Conservation (phyloP, 2,888 invertebrate genomes). For the Polydrusus tereticollis region DNA sequence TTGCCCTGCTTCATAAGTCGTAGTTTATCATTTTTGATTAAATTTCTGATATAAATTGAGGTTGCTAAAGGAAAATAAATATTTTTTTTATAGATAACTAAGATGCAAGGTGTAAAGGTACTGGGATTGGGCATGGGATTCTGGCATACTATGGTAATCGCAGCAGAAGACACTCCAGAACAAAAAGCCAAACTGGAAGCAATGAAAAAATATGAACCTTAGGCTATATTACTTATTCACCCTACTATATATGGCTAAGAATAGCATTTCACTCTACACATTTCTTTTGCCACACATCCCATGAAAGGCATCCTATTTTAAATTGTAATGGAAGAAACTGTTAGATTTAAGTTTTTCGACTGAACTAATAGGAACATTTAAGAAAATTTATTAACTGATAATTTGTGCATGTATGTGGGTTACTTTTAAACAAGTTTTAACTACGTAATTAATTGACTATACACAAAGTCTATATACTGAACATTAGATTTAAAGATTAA, state of each 20-base stretch:
- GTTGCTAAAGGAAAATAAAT: not conserved
- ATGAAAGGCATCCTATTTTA: not conserved
- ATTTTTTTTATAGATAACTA: slow-evolving; percentile 65
- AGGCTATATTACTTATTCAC: slow-evolving; percentile 39
- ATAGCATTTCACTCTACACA: slow-evolving; percentile 28
- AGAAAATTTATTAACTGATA: not conserved
- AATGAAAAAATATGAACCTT: slow-evolving; percentile 38
- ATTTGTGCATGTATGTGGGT: slow-evolving; percentile 14
- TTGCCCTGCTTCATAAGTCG: no score
- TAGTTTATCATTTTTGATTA: no score
- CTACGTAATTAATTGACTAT: slow-evolving; percentile 13
- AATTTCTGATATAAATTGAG: no score
- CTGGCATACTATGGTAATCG: slow-evolving; percentile 85
- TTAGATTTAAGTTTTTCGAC: slow-evolving; percentile 13
- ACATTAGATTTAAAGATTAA: slow-evolving; percentile 14
- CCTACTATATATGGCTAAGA: slow-evolving; percentile 26
- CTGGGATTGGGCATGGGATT: slow-evolving; percentile 86
- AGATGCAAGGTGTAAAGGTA: slow-evolving; percentile 81
- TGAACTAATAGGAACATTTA: slow-evolving; percentile 16
- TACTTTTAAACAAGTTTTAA: slow-evolving; percentile 18
- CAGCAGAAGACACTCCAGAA: slow-evolving; percentile 74
- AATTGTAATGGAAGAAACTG: not conserved
- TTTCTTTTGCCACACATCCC: slow-evolving; percentile 5
- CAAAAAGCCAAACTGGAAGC: slow-evolving; percentile 74
- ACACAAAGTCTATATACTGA: slow-evolving; percentile 27